Percentiles rank a stretch among this genome's conserved stretches.
Evolutionary conservation across 2,113 vertebrate genomes (phyloP).

Genomic region (Orientallactaga bullata): DNA sequence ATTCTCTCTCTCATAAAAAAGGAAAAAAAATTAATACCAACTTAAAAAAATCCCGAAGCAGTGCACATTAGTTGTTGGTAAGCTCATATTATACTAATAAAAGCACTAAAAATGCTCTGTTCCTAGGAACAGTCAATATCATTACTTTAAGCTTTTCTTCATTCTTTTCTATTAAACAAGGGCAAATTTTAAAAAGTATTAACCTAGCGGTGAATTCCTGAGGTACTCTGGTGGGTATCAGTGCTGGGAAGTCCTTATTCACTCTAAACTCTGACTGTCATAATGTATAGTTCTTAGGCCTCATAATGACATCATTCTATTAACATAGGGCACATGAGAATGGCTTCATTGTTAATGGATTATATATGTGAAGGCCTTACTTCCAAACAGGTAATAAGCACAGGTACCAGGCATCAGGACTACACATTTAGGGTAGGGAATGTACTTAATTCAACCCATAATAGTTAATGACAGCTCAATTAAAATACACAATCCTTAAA

Average conservation of each 20-base stretch:
- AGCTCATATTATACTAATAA: conserved; percentile 20
- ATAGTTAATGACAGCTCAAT: background rate
- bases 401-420: background rate
- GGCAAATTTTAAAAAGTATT: background rate
- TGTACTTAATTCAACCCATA: background rate
- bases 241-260: background rate
- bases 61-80: background rate
- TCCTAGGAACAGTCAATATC: background rate
- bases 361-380: background rate
- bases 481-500: background rate
- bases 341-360: background rate
- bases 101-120: background rate
- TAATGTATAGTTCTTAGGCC: background rate
- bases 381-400: background rate
- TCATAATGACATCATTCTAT: background rate
- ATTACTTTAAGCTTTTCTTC: background rate
- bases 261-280: background rate
- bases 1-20: too few relatives aligned
- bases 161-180: too few relatives aligned
- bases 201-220: too few relatives aligned
- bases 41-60: background rate
- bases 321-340: background rate
- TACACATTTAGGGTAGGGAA: background rate
- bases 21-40: too few relatives aligned
- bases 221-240: background rate